phyloP scores from a whole-genome alignment of 2,797 vertebrate species.

The Oreochromis grahami region DNA sequence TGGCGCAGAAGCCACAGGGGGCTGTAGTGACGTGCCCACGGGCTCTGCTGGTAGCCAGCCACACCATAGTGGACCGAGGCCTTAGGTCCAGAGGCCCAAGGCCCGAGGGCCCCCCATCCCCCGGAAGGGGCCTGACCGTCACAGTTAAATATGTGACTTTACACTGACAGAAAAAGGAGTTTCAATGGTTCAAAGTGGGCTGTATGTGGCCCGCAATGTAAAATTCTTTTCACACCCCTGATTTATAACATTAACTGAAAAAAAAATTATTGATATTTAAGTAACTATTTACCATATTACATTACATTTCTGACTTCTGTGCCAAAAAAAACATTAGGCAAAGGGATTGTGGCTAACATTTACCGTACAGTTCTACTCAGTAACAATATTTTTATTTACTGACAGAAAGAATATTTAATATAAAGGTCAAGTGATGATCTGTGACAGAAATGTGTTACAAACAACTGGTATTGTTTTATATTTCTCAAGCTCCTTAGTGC shows the following conservation, averaged over 20 bases:
- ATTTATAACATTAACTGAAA: background rate
- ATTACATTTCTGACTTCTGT: background rate
- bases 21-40: no score
- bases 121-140: no score
- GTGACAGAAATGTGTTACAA: background rate
- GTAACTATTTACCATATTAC: background rate
- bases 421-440: background rate
- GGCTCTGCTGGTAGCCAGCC: no score
- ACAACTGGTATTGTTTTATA: background rate
- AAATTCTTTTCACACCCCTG: background rate
- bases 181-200: background rate
- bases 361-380: background rate
- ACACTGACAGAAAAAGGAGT: background rate
- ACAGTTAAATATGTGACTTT: background rate
- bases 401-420: background rate
- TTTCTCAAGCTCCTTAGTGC: background rate
- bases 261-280: background rate
- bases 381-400: background rate
- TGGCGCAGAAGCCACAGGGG: no score
- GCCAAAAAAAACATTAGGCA: background rate
- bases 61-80: no score
- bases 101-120: no score
- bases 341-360: background rate
- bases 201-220: rapidly evolving
- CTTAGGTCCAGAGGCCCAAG: no score